Evolutionary conservation across 92 coral and sea anemone species (phyloP).

Genomic region (Hydrozoanthus gracilis): DNA sequence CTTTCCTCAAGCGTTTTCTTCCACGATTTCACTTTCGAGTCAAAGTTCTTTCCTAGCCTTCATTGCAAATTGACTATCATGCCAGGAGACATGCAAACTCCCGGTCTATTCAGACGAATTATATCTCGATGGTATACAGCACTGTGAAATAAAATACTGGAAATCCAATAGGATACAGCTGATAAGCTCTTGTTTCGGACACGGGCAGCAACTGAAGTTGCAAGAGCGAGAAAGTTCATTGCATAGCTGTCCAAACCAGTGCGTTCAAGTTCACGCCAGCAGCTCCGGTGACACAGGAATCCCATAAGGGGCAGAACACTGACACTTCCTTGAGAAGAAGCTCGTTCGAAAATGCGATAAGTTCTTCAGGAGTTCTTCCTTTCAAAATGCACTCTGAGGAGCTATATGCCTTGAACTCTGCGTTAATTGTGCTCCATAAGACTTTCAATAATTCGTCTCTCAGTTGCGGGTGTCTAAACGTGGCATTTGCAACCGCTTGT

Average conservation of each 20-base stretch:
- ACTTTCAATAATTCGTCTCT: not conserved
- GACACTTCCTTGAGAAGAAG: constrained; percentile 60
- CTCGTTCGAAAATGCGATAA: constrained; percentile 65
- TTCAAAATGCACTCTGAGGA: constrained; percentile 46
- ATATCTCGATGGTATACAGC: constrained; percentile 60
- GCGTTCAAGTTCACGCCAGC: constrained; percentile 54
- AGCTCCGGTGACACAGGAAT: constrained; percentile 49
- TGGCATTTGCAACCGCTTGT: constrained; percentile 34
- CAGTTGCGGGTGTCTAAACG: constrained; percentile 40
- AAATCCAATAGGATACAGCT: constrained; percentile 59
- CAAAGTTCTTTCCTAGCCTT: constrained; percentile 56
- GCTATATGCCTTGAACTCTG: constrained; percentile 58
- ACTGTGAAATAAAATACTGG: constrained; percentile 68
- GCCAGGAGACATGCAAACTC: constrained; percentile 73
- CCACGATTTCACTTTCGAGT: constrained; percentile 55
- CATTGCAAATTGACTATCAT: constrained; percentile 36
- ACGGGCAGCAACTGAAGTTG: constrained; percentile 62
- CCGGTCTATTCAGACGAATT: constrained; percentile 62
- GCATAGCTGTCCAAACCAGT: not conserved
- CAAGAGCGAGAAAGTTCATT: constrained; percentile 62
- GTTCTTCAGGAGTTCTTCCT: constrained; percentile 63
- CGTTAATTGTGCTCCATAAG: too few relatives aligned
- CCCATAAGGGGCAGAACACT: constrained; percentile 68
- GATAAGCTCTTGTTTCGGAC: constrained; percentile 59
- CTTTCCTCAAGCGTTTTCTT: constrained; percentile 56